A percentile compares a stretch with the other conserved stretches of the same genome.
These are phyloP conservation scores for Notolepis coatsorum DNA, from an alignment of 2,797 vertebrate genomes.

Conservation along the genomic window DNA sequence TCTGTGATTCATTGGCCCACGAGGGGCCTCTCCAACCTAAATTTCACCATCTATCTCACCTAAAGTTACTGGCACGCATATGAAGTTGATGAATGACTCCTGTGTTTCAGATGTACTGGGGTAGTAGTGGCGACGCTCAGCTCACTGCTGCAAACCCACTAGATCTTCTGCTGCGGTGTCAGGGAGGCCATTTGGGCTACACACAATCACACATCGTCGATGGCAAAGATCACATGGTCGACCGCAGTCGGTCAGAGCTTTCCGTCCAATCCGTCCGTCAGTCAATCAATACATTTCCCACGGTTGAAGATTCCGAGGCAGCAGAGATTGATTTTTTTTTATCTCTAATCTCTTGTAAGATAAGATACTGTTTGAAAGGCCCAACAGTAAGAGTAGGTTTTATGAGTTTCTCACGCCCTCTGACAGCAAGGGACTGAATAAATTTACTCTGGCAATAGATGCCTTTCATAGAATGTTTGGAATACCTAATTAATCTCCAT, in stretches of 20 bases:
- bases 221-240: slow-evolving; percentile 26
- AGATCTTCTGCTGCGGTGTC: neutral
- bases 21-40: slow-evolving; percentile 27
- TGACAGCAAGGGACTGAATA: neutral
- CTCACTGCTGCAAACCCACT: neutral
- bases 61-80: slow-evolving; percentile 10
- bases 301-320: neutral
- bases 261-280: slow-evolving; percentile 18
- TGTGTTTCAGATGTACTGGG: slow-evolving; percentile 11
- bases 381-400: slow-evolving; percentile 1
- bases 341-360: no score
- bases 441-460: no score
- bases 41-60: slow-evolving; percentile 39
- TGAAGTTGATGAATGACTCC: slow-evolving; percentile 5
- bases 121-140: neutral
- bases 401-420: neutral
- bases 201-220: slow-evolving; percentile 11
- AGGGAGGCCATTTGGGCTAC: slow-evolving; percentile 14
- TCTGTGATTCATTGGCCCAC: slow-evolving; percentile 22
- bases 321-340: slow-evolving; percentile 50
- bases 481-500: no score
- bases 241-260: slow-evolving; percentile 53
- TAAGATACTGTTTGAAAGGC: neutral
- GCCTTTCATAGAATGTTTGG: no score
- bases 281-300: neutral